Evolutionary conservation across 1,140 invertebrate genomes (phyloP), one percentile per base, ranked within the genome.

Genomic region (Eufriesea mexicana): DNA sequence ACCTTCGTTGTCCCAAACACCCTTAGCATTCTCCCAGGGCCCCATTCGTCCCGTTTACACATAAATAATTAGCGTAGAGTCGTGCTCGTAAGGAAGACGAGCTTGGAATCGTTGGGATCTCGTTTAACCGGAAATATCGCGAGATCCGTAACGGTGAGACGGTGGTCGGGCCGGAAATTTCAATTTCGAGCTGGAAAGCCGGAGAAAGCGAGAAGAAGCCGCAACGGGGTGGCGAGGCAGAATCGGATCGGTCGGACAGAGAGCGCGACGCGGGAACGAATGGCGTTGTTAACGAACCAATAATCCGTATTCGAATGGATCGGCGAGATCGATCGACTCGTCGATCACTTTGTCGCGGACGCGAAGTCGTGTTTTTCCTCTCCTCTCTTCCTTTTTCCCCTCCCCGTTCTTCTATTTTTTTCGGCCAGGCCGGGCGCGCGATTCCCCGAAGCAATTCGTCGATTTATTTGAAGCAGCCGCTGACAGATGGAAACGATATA

Each of bases 401-500:
- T 47, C 16, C 28, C 5, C 18, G 1, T 62, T 18, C 35, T 25
- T 35, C 35, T 61, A 7, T 62, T 20, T 8, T 62, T 35, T 62
- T 66, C 70, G 57, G 59, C 59, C 72, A 73, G 74, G 75, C n/a
- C 35, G 12, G 47, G 62, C 12, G 82, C 75, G 49, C 82, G 76
- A 80, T 78, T 75, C 64, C 74, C 68, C 70, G 68, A 71, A 83
- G 72, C 76, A 57, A 87, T 84, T 68, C 74, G 62, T 42, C 86
- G 85, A 87, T 87, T 88, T 84, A 87, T 88, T 84, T 70, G 85
- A 84, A 74, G 73, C 62, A 54, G 51, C 75, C 83, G 59, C 55
- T 61, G 83, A 88, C 86, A 87, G 86, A 84, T 87, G 74, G 82
- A 84, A 87, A 87, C 70, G 78, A 88, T 88, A 76, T 82, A 88